These are phyloP conservation scores for Leguminivora glycinivorella DNA, from an alignment of 1,140 invertebrate species.

Conservation along the genomic window DNA sequence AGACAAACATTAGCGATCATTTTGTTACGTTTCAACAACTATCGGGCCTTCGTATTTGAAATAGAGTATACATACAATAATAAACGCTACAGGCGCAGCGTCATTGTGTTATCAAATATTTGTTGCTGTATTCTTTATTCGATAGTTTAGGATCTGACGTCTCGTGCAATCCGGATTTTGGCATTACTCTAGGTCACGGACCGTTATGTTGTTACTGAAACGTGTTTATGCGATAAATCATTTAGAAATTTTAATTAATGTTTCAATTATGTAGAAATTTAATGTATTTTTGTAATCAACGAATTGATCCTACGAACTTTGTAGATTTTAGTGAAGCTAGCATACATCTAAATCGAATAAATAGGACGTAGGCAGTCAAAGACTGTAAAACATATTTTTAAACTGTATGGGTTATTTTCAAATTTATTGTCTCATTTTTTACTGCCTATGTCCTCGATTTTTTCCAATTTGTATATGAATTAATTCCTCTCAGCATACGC, in stretches of 20 bases:
- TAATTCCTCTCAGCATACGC: not conserved
- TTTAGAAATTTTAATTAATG: conserved; percentile 21
- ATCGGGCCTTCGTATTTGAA: too few species aligned
- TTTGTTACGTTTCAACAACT: too few species aligned
- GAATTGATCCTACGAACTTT: conserved; percentile 29
- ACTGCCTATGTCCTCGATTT: not conserved
- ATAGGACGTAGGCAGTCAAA: not conserved
- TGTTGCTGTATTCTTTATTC: conserved; percentile 1
- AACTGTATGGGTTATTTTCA: not conserved
- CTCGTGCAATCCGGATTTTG: conserved; percentile 42
- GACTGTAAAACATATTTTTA: not conserved
- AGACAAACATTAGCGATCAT: too few species aligned
- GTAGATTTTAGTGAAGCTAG: conserved; percentile 25
- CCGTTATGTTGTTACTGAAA: conserved; percentile 33
- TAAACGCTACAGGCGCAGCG: not conserved
- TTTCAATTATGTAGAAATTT: conserved; percentile 9
- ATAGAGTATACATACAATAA: not conserved
- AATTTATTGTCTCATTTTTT: not conserved
- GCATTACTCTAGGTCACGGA: conserved; percentile 30
- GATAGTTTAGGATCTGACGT: conserved; percentile 31
- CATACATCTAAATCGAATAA: not conserved
- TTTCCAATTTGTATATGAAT: not conserved
- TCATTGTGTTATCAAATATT: not conserved
- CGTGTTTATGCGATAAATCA: conserved; percentile 25
- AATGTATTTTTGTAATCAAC: conserved; percentile 32